Conservation (phyloP, 2,797 vertebrate genomes). For the Sparus aurata region DNA sequence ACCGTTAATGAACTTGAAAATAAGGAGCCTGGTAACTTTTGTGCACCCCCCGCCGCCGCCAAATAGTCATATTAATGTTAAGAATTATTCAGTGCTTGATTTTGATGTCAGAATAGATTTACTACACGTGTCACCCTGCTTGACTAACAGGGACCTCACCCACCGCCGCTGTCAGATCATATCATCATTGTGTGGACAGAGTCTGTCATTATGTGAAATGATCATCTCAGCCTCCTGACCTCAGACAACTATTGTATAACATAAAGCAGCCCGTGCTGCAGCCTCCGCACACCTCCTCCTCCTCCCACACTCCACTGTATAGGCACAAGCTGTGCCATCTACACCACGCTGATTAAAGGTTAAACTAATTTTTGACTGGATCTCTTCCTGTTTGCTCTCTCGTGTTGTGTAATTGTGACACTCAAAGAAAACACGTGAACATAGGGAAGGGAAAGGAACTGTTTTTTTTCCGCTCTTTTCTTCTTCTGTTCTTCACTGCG, state of each 20-base stretch:
- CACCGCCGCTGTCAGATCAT: conserved; percentile 45
- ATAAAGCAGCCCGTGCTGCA: background rate
- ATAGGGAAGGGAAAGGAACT: background rate
- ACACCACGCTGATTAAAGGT: conserved; percentile 53
- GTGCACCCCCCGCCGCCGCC: too few relatives aligned
- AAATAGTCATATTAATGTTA: background rate
- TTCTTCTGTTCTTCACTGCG: conserved; percentile 35
- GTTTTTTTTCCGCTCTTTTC: conserved; percentile 12
- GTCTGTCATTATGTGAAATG: conserved; percentile 56
- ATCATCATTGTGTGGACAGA: conserved; percentile 35
- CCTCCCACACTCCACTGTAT: conserved; percentile 2
- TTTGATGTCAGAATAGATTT: background rate
- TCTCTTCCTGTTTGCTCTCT: conserved; percentile 10
- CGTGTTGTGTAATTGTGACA: conserved; percentile 45
- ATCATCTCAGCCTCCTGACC: conserved; percentile 52
- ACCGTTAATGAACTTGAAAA: conserved; percentile 1
- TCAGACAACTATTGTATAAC: conserved; percentile 39
- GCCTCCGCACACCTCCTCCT: conserved; percentile 14
- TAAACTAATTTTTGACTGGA: conserved; percentile 54
- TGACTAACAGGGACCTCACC: conserved; percentile 7
- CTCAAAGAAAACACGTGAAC: conserved; percentile 44
- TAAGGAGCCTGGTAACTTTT: background rate
- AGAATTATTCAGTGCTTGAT: background rate
- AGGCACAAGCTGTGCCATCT: conserved; percentile 42
- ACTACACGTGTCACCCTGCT: background rate